Base-by-base conservation (phyloP, 2,888 invertebrate genomes). In the Pterostichus madidus region DNA sequence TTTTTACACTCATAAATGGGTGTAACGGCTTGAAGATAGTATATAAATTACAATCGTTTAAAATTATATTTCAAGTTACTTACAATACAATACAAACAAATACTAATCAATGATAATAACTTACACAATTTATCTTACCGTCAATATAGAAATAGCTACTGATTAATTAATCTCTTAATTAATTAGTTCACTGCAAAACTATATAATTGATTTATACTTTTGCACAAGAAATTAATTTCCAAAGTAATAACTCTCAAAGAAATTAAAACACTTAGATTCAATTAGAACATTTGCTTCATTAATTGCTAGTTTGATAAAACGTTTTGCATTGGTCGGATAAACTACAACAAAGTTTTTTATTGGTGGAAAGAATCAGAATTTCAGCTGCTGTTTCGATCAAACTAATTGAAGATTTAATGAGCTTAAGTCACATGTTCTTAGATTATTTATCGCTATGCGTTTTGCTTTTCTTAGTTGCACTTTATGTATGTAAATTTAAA, bases 341-440 rank as follows among this genome's bases (percentile, higher is more conserved):
- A 32, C 32, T 13, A 31, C 10, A n/a, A 17, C 32, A 59, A 59
- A 31, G 59, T 59, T 59, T 64, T 59, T 64, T 35, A 35, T 35
- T 64, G 35, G 64, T 13, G 4, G 35, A 1, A 7, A 13, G 64
- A 35, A 64, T 64, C 64, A 64, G 64, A 64, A 64, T 64, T 59
- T 64, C 64, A 64, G 64, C 64, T 64, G 64, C 35, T 64, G 64
- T 64, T 64, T 64, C 64, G 35, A 64, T 64, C 35, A 64, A 64
- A n/a, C 64, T 64, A 59, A 59, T 59, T 59, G 59, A 59, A 59
- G 59, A 59, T 59, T 64, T 64, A 64, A 64, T 64, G 64, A 64
- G 64, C 35, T 64, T 13, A 13, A 64, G 32, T 64, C 64, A 32
- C 35, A 64, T 59, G 59, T 59, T 59, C 7, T 13, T 5, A 59